Percentiles rank a stretch among this genome's conserved stretches.
phyloP scores from a whole-genome alignment of 2,888 invertebrate genomes.

The Periphyllus acericola region DNA sequence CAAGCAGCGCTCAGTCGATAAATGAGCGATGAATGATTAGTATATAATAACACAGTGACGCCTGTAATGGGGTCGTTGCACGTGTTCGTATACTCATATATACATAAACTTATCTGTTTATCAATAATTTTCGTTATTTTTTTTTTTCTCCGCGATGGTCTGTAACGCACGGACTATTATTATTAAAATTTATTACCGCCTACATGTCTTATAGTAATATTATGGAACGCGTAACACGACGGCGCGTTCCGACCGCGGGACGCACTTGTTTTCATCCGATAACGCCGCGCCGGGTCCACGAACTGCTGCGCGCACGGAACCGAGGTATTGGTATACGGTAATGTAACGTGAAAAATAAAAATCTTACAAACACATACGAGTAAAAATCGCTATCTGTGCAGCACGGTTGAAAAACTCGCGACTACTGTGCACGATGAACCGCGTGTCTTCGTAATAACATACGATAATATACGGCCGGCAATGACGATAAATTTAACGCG shows the following conservation, averaged over 20 bases:
- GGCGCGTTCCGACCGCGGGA: background rate
- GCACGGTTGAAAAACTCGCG: background rate
- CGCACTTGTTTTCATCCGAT: background rate
- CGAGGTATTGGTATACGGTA: too few relatives aligned
- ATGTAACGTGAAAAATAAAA: too few relatives aligned
- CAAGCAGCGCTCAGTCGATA: slow-evolving; percentile 15
- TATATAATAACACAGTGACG: slow-evolving; percentile 5
- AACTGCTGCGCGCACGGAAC: background rate
- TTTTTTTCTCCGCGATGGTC: background rate
- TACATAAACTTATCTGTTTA: background rate
- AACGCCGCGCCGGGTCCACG: background rate
- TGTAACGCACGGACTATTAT: slow-evolving; percentile 35
- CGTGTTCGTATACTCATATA: slow-evolving; percentile 13
- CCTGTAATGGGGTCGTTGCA: slow-evolving; percentile 51
- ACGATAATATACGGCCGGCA: background rate
- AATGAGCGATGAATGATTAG: slow-evolving; percentile 35
- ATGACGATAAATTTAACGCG: background rate
- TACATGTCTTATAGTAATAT: background rate
- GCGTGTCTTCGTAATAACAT: background rate
- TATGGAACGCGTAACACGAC: background rate
- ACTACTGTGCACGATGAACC: background rate
- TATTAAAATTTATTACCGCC: background rate
- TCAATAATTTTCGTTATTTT: background rate
- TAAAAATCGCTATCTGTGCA: too few relatives aligned
- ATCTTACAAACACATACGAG: background rate